A percentile compares a stretch with the other conserved stretches of the same genome.
Conservation (phyloP, 1,140 invertebrate genomes). For the Papilio glaucus region DNA sequence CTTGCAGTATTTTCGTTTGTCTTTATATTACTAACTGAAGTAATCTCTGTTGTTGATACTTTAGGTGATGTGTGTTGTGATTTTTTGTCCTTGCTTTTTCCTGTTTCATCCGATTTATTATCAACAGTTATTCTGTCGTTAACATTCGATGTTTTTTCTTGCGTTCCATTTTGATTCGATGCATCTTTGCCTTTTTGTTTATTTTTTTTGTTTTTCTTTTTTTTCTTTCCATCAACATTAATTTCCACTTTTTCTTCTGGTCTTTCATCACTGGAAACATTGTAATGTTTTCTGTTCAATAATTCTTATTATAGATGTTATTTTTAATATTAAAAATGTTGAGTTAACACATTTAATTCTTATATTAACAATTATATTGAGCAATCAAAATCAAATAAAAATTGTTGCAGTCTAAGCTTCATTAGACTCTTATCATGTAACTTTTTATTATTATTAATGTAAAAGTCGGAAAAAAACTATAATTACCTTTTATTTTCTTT, state of each 20-base stretch:
- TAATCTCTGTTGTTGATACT: background rate
- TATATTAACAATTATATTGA: too few species aligned
- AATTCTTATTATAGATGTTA: too few species aligned
- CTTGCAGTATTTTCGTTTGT: slow-evolving; percentile 26
- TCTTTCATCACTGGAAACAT: slow-evolving; percentile 30
- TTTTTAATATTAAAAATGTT: too few species aligned
- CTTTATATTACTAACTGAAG: slow-evolving; percentile 37
- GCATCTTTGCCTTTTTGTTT: slow-evolving; percentile 28
- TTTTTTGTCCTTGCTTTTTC: slow-evolving; percentile 17
- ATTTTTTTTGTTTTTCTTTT: slow-evolving; percentile 42
- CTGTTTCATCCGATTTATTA: slow-evolving; percentile 44
- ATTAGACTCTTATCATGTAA: too few species aligned
- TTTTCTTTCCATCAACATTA: slow-evolving; percentile 29
- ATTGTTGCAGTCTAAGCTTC: too few species aligned
- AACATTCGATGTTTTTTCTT: slow-evolving; percentile 40
- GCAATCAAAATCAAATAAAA: too few species aligned
- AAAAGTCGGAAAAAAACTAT: background rate
- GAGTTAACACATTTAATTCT: too few species aligned
- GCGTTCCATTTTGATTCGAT: slow-evolving; percentile 17
- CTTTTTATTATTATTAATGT: too few species aligned
- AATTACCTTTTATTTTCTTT: slow-evolving; percentile 37
- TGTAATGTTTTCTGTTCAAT: background rate
- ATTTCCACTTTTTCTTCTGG: slow-evolving; percentile 15
- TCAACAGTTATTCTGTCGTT: slow-evolving; percentile 36
- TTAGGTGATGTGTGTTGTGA: slow-evolving; percentile 4